Conservation (phyloP, 2,113 vertebrate genomes). For the Trichomycterus rosablanca region DNA sequence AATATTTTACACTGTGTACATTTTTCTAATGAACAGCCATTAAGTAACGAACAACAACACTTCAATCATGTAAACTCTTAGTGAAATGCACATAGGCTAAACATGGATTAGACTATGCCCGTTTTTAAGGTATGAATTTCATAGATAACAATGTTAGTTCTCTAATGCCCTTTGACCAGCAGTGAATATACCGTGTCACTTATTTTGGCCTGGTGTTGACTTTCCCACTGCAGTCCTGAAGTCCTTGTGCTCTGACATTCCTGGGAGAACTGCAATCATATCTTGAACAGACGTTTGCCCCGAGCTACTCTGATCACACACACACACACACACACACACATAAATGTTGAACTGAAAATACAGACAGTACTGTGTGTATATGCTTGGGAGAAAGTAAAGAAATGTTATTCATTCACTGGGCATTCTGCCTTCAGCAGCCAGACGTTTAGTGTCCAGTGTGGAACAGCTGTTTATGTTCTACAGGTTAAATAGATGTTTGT, state of each 20-base stretch:
- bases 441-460: no score
- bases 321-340: slow-evolving; percentile 12
- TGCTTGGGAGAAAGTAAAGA: neutral
- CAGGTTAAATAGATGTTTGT: no score
- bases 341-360: slow-evolving; percentile 67
- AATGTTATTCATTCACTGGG: no score
- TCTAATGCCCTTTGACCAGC: slow-evolving; percentile 5
- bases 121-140: no score
- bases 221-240: neutral
- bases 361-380: slow-evolving; percentile 50
- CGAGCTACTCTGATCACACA: slow-evolving; percentile 29
- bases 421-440: no score
- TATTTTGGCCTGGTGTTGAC: slow-evolving; percentile 6
- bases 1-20: no score
- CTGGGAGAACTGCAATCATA: slow-evolving; percentile 25
- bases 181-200: neutral
- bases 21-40: no score
- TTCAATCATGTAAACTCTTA: no score
- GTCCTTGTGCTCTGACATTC: no score
- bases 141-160: neutral
- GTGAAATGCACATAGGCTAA: no score
- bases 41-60: no score
- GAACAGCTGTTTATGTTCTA: neutral
- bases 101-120: no score
- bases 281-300: slow-evolving; percentile 30